Percentiles rank a stretch among this genome's conserved stretches.
Conservation (phyloP, 2,888 invertebrate genomes). For the Drosophila austrosaltans region DNA sequence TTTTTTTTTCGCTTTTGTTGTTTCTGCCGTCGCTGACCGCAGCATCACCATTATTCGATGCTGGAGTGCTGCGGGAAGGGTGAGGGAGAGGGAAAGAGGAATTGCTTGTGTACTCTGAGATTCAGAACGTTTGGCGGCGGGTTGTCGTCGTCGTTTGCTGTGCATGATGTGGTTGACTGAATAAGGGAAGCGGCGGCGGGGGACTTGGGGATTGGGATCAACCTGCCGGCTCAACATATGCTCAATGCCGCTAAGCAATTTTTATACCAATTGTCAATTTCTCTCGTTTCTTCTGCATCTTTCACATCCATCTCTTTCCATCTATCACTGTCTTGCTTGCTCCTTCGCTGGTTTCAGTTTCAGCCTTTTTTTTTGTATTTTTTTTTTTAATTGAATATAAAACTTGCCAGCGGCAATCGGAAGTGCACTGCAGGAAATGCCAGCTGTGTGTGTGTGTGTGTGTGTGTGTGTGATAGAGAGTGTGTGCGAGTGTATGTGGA, state of each 20-base stretch:
- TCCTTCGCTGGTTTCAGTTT: constrained; percentile 31
- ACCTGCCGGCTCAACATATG: constrained; percentile 62
- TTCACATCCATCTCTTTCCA: constrained; percentile 39
- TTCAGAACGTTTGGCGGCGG: constrained; percentile 34
- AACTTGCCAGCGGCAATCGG: constrained; percentile 75
- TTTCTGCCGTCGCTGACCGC: constrained; percentile 62
- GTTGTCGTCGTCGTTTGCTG: constrained; percentile 35
- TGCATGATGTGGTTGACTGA: constrained; percentile 72
- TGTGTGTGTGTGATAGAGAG: constrained; percentile 29
- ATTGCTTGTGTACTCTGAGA: constrained; percentile 42
- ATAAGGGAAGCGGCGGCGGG: constrained; percentile 25
- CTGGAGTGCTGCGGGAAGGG: background rate
- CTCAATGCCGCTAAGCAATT: constrained; percentile 71
- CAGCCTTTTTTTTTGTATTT: constrained; percentile 24
- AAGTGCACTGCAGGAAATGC: constrained; percentile 73
- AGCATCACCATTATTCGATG: constrained; percentile 62
- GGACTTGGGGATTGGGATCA: constrained; percentile 22
- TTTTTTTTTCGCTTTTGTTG: constrained; percentile 50
- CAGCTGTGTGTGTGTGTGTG: constrained; percentile 64
- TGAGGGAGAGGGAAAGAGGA: background rate
- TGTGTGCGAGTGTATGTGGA: background rate
- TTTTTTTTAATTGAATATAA: constrained; percentile 75
- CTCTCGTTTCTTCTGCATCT: constrained; percentile 37
- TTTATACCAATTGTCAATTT: constrained; percentile 74
- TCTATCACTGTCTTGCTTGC: constrained; percentile 29